A percentile compares a stretch with the other conserved stretches of the same genome.
phyloP scores from a whole-genome alignment of 2,797 vertebrate genomes.

The Tokudaia tokunoshimensis region DNA sequence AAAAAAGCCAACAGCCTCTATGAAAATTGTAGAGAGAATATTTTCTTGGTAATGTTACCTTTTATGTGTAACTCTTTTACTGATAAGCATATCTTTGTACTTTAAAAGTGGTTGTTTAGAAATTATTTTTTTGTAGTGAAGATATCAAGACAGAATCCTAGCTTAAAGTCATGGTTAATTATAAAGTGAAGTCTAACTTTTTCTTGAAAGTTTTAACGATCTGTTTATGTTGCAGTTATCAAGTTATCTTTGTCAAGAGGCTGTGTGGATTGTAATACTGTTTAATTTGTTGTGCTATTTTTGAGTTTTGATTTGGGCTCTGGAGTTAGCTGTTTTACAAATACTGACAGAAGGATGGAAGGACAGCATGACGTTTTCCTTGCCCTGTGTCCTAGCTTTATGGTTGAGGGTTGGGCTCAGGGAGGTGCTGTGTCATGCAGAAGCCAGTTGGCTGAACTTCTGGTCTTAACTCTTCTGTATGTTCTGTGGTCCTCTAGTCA shows the following conservation, averaged over 20 bases:
- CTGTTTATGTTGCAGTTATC: slow-evolving; percentile 26
- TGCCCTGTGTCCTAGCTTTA: background rate
- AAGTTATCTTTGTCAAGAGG: slow-evolving; percentile 42
- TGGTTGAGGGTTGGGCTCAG: background rate
- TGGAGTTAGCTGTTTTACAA: background rate
- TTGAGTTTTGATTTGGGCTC: slow-evolving; percentile 58
- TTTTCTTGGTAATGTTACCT: slow-evolving; percentile 56
- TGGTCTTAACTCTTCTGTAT: background rate
- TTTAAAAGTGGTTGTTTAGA: slow-evolving; percentile 53
- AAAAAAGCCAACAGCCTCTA: background rate
- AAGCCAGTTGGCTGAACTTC: background rate
- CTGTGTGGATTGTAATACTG: background rate
- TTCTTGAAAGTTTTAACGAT: slow-evolving; percentile 16
- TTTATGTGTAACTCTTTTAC: background rate
- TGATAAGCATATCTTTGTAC: slow-evolving; percentile 54
- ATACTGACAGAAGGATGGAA: background rate
- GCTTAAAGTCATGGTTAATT: slow-evolving; percentile 46
- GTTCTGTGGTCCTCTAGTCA: background rate
- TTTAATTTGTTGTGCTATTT: background rate
- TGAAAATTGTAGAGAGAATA: slow-evolving; percentile 39
- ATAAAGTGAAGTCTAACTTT: slow-evolving; percentile 67
- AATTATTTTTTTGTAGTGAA: slow-evolving; percentile 29
- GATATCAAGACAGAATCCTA: slow-evolving; percentile 59
- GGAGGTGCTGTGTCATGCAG: background rate
- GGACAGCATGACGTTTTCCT: background rate